Conservation (phyloP, 2,113 vertebrate species). For the Mustelus asterias region DNA sequence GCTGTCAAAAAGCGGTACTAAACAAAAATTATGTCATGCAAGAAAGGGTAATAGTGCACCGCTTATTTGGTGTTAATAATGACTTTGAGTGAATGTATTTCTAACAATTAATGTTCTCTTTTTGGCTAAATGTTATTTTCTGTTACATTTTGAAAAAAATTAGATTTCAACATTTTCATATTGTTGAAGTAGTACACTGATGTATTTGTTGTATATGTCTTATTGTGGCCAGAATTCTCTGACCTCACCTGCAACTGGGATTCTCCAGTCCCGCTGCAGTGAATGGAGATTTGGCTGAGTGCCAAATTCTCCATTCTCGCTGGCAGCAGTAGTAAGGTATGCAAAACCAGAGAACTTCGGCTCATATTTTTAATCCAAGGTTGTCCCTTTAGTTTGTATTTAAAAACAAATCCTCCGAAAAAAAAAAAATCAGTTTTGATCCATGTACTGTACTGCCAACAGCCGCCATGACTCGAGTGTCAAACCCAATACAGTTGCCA, state of each 20-base stretch:
- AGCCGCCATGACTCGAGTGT: background rate
- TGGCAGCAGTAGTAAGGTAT: too few species aligned
- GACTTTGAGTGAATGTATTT: background rate
- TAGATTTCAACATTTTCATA: background rate
- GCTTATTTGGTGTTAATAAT: too few species aligned
- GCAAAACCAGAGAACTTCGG: too few species aligned
- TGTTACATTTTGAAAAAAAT: background rate
- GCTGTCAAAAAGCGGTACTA: background rate
- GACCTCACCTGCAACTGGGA: too few species aligned
- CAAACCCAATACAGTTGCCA: background rate
- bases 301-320: too few species aligned
- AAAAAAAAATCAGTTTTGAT: background rate
- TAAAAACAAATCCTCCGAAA: background rate
- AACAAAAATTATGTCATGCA: background rate
- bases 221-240: too few species aligned
- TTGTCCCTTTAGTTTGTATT: background rate
- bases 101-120: background rate
- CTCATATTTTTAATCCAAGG: background rate
- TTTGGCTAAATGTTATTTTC: background rate
- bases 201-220: background rate
- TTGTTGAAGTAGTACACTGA: background rate
- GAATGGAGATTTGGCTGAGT: too few species aligned
- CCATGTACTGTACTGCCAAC: background rate
- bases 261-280: too few species aligned
- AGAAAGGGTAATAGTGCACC: too few species aligned